Base-by-base conservation (phyloP, 1,140 invertebrate genomes). In the Heterodera carotae region DNA sequence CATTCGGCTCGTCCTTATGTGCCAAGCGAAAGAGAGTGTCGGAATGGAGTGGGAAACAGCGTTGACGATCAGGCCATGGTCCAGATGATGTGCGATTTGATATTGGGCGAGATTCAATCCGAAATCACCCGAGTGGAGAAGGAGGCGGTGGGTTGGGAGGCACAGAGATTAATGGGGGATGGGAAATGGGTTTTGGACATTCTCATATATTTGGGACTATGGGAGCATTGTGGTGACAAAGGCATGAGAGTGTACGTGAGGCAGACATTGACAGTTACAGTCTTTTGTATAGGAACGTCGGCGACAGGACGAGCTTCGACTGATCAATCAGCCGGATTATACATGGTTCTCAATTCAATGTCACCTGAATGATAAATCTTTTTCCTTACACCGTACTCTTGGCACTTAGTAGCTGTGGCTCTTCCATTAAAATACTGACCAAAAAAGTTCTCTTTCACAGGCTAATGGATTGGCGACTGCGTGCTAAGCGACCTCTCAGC, bases 1-100 rank as follows among this genome's bases (percentile, higher is more conserved):
- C 71, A 25, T 60, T 73, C 71, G n/a, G 71, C 71, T 15, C 71
- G 71, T 73, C 71, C 71, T 25, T 73, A 64, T 60, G 71, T 73
- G 56, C 56, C 71, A 6, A 62, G 33, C 33, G 71, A 18, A 8
- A 25, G 56, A 5, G n/a, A 27, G 12, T 12, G 33, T 6, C 33
- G 27, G 25, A 27, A 34, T 27, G 62, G 29, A 12, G 29, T 34
- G 6, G 33, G 31, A 33, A 60, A n/a, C n/a, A 34, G 12, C 31
- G 71, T 25, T 25, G 71, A 73, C 33, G 71, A 73, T n/a, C 56
- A 73, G 56, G 71, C 71, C 2, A 62, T 73, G 71, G 39, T 48
- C 12, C 71, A 73, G 62, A 73, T 73, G 71, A 73, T 73, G 71
- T 56, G 71, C 62, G 71, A 73, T 60, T 34, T 73, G 62, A 34